phyloP scores from a whole-genome alignment of 2,797 vertebrate species.

The Argyrosomus regius region DNA sequence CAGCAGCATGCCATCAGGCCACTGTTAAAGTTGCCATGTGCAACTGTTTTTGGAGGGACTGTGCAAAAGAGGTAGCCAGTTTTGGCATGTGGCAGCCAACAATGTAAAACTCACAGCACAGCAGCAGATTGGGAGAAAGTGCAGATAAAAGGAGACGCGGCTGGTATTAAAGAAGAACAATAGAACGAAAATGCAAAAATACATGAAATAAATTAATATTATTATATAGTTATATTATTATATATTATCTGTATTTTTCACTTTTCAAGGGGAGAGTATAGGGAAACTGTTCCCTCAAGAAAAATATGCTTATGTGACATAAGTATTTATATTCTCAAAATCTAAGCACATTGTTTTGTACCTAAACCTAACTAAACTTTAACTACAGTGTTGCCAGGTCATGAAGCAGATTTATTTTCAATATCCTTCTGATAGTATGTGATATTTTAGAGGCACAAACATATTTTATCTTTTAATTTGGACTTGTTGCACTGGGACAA shows the following conservation, averaged over 20 bases:
- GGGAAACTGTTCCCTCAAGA: too few species aligned
- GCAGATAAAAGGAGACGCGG: conserved; percentile 41
- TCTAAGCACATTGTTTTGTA: not conserved
- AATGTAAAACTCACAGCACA: conserved; percentile 41
- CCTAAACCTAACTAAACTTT: not conserved
- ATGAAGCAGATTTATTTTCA: not conserved
- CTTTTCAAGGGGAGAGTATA: too few species aligned
- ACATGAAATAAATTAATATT: not conserved
- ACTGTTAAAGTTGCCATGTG: conserved; percentile 21
- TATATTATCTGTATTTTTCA: not conserved
- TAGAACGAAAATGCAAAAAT: not conserved
- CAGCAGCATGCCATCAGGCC: conserved; percentile 22
- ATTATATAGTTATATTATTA: not conserved
- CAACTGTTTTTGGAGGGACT: conserved; percentile 4
- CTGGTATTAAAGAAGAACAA: conserved; percentile 13
- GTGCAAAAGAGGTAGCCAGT: not conserved
- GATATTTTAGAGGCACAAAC: not conserved
- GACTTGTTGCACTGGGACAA: too few species aligned
- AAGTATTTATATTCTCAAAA: not conserved
- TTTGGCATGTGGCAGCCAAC: not conserved
- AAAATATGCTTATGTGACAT: too few species aligned
- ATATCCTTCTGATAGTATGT: not conserved
- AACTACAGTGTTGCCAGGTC: not conserved
- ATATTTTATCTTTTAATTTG: too few species aligned
- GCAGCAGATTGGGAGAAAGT: conserved; percentile 8